Percentiles rank a stretch among this genome's conserved stretches.
Evolutionary conservation across 1,140 invertebrate genomes (phyloP).

Genomic region (Telenomus remus): DNA sequence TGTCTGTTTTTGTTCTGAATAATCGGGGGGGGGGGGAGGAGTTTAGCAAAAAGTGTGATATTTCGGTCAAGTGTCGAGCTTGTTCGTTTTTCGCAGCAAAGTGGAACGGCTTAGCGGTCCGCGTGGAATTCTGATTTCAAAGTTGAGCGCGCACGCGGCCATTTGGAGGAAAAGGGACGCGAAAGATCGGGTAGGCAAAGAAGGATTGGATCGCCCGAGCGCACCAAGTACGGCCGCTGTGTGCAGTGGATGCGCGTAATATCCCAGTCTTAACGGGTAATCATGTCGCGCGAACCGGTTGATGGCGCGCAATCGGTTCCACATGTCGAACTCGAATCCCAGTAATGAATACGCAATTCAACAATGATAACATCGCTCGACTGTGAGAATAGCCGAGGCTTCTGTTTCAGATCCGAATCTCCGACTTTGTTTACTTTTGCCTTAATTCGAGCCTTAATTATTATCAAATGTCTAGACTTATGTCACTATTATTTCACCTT

Average conservation of each 20-base stretch:
- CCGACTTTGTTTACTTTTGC: background rate
- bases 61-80: conserved; percentile 17
- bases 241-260: conserved; percentile 30
- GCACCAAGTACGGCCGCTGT: conserved; percentile 36
- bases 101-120: conserved; percentile 28
- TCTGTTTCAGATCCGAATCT: conserved; percentile 15
- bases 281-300: conserved; percentile 54
- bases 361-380: conserved; percentile 41
- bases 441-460: background rate
- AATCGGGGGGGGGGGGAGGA: too few relatives aligned
- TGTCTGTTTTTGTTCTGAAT: too few relatives aligned
- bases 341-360: conserved; percentile 33
- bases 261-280: conserved; percentile 54
- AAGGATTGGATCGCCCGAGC: conserved; percentile 32
- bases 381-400: conserved; percentile 29
- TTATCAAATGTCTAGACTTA: background rate
- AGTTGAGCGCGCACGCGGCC: conserved; percentile 7
- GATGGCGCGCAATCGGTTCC: conserved; percentile 45
- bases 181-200: conserved; percentile 38
- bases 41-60: conserved; percentile 17
- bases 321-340: conserved; percentile 48
- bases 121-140: conserved; percentile 35
- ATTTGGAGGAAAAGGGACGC: conserved; percentile 45
- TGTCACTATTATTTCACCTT: too few relatives aligned
- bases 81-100: conserved; percentile 16